Conservation (phyloP, 2,113 vertebrate species). For the Neomonachus schauinslandi region DNA sequence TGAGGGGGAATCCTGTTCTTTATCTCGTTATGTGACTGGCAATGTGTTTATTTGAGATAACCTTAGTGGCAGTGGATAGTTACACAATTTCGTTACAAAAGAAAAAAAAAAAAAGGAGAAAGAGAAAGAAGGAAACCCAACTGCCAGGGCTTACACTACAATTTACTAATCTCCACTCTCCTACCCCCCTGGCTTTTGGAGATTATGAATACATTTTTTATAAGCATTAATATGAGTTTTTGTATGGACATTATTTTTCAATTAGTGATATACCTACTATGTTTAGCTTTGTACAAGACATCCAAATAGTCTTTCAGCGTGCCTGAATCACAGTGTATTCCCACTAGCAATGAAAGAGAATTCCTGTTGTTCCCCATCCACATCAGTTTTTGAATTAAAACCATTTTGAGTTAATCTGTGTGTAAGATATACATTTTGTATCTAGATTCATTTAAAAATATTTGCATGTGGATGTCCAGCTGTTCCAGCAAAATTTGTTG, state of each 20-base stretch:
- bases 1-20: neutral
- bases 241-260: neutral
- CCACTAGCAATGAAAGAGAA: neutral
- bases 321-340: neutral
- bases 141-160: neutral
- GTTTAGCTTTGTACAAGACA: neutral
- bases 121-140: neutral
- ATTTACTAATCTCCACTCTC: neutral
- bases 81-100: neutral
- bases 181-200: neutral
- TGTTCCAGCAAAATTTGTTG: neutral
- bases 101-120: neutral
- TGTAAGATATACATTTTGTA: neutral
- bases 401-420: neutral
- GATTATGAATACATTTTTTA: neutral
- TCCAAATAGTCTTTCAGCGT: neutral
- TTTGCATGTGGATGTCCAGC: neutral
- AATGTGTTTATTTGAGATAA: neutral
- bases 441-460: neutral
- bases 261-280: neutral
- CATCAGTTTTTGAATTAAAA: neutral
- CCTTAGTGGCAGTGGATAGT: neutral
- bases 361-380: neutral
- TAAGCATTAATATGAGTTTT: neutral
- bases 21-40: neutral